A percentile compares a stretch with the other conserved stretches of the same genome.
phyloP scores from a whole-genome alignment of 1,140 invertebrate genomes.

The Ips nitidus region DNA sequence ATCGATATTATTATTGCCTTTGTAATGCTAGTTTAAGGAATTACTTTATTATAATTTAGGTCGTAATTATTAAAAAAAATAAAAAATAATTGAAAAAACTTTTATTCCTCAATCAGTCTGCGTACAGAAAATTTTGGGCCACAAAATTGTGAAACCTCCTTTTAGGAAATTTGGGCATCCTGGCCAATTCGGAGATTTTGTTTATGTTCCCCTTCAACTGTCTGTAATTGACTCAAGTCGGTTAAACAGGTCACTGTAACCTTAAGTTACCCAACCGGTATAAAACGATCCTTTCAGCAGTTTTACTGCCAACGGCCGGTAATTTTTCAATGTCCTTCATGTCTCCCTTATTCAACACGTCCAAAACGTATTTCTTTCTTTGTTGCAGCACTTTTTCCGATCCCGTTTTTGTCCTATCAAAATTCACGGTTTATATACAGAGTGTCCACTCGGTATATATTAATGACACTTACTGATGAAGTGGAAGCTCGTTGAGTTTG shows the following conservation, averaged over 20 bases:
- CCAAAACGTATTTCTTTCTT: constrained; percentile 22
- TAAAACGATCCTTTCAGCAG: constrained; percentile 27
- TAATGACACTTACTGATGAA: neutral
- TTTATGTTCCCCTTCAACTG: constrained; percentile 14
- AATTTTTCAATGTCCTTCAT: constrained; percentile 26
- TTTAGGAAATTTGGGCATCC: constrained; percentile 25
- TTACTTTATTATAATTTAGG: neutral
- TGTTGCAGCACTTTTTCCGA: constrained; percentile 20
- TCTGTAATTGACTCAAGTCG: constrained; percentile 1
- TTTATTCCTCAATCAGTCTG: neutral
- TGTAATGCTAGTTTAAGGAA: neutral
- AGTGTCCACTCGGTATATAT: neutral
- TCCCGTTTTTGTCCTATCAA: neutral
- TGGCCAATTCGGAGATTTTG: constrained; percentile 18
- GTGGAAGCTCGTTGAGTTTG: neutral
- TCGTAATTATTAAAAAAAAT: neutral
- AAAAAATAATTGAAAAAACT: neutral
- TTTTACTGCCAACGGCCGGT: constrained; percentile 22
- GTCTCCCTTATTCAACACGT: constrained; percentile 23
- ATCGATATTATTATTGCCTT: neutral
- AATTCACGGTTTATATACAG: neutral
- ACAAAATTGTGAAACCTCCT: constrained; percentile 18
- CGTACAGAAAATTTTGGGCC: constrained; percentile 8
- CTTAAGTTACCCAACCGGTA: constrained; percentile 10
- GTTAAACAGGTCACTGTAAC: too few species aligned